phyloP scores from a whole-genome alignment of 2,888 invertebrate species.

The Pandemis cinnamomeana region DNA sequence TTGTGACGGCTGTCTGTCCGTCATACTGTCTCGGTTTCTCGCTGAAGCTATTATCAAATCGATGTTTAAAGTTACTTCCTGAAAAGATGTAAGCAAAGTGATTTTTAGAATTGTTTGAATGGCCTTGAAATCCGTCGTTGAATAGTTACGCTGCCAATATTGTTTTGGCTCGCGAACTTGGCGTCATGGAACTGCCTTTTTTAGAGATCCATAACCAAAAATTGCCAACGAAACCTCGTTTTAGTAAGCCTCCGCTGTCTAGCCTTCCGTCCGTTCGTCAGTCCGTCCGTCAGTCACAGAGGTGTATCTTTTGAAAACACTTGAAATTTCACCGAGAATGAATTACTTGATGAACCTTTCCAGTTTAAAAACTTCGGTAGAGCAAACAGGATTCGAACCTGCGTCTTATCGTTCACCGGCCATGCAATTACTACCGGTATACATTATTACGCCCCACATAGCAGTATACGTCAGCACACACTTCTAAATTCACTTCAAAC shows the following conservation, averaged over 20 bases:
- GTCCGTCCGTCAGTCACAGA: too few species aligned
- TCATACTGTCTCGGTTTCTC: constrained; percentile 21
- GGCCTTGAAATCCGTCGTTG: neutral
- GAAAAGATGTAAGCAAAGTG: constrained; percentile 32
- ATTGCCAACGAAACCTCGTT: too few species aligned
- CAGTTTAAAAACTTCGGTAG: neutral
- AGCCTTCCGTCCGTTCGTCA: too few species aligned
- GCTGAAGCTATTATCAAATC: constrained; percentile 24
- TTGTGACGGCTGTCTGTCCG: constrained; percentile 29
- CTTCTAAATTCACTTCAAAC: neutral
- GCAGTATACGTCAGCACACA: neutral
- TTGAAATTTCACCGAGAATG: too few species aligned
- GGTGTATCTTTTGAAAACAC: too few species aligned
- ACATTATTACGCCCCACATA: neutral
- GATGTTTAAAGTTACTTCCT: constrained; percentile 34
- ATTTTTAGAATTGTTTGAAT: constrained; percentile 12
- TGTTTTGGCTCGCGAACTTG: neutral
- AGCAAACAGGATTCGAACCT: constrained; percentile 2
- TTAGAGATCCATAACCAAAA: too few species aligned
- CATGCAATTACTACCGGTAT: neutral
- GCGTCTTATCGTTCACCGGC: neutral
- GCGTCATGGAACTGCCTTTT: neutral
- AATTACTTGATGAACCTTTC: too few species aligned
- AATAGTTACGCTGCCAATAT: neutral
- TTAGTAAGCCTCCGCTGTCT: too few species aligned